Percentiles rank a stretch among this genome's conserved stretches.
Evolutionary conservation across 2,888 invertebrate genomes (phyloP).

Genomic region (Brenthis daphne): DNA sequence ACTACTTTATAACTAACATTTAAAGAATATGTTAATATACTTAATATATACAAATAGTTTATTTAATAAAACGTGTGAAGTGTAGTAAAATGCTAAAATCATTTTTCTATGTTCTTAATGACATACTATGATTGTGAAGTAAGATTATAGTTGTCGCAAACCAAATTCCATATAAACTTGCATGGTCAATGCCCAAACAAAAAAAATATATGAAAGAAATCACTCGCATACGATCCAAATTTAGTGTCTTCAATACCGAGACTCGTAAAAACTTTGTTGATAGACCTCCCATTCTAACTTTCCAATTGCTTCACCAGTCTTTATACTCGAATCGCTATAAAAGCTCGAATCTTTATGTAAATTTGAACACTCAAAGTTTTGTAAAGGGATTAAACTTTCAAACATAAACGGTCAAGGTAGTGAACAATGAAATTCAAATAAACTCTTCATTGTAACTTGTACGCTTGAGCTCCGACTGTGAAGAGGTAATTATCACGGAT

Average conservation of each 20-base stretch:
- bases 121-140: no score
- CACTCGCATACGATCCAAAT: constrained; percentile 8
- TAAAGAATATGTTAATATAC: no score
- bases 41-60: no score
- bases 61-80: no score
- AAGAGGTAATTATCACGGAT: not conserved
- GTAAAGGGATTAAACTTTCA: constrained; percentile 26
- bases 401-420: constrained; percentile 26
- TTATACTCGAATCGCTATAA: constrained; percentile 32
- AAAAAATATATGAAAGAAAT: not conserved
- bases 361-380: constrained; percentile 28
- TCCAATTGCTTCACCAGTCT: constrained; percentile 30
- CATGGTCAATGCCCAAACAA: not conserved
- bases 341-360: constrained; percentile 31
- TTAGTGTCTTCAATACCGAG: constrained; percentile 26
- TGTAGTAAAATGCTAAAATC: no score
- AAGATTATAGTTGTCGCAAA: no score
- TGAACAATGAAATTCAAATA: constrained; percentile 14
- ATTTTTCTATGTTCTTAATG: no score
- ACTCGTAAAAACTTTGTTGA: constrained; percentile 31
- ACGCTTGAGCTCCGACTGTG: not conserved
- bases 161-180: not conserved
- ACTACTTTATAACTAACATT: no score
- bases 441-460: not conserved
- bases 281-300: constrained; percentile 26